These are phyloP conservation scores for Platyrinchus mystaceus DNA, from an alignment of 2,797 vertebrate genomes.

Conservation along the genomic window DNA sequence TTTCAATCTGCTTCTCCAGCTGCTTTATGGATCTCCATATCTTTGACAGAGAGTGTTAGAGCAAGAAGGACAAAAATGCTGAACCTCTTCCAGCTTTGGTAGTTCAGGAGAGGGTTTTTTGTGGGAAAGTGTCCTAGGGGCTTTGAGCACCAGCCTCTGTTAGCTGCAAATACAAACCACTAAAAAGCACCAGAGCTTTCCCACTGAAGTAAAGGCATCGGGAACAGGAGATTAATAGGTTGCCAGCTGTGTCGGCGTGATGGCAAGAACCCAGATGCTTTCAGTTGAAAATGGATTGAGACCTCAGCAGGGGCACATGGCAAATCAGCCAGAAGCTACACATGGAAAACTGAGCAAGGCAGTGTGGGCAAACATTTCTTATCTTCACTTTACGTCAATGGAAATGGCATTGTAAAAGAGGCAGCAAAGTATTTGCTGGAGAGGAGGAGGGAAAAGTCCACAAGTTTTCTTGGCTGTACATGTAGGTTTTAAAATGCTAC, in stretches of 20 bases:
- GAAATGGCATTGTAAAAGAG: conserved; percentile 23
- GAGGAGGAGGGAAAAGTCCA: conserved; percentile 5
- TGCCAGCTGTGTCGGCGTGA: background rate
- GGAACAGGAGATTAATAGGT: conserved; percentile 18
- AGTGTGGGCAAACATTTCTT: conserved; percentile 1
- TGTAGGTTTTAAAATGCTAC: background rate
- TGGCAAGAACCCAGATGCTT: background rate
- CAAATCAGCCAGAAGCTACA: conserved; percentile 20
- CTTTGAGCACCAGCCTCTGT: background rate
- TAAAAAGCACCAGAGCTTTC: background rate
- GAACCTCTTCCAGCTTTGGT: background rate
- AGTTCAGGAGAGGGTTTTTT: background rate
- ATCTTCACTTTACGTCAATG: background rate
- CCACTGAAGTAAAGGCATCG: background rate
- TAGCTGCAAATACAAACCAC: background rate
- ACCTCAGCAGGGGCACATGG: background rate
- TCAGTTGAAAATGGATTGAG: background rate
- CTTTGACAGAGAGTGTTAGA: background rate
- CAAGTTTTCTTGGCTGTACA: background rate
- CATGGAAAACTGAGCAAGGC: conserved; percentile 1
- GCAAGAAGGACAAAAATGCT: background rate
- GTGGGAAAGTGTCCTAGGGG: background rate
- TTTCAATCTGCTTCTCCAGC: background rate
- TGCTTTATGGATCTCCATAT: rapidly evolving
- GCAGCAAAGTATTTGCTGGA: conserved; percentile 27